Conservation (phyloP, 1,140 invertebrate species). For the Ceratosolen fusciceps region DNA sequence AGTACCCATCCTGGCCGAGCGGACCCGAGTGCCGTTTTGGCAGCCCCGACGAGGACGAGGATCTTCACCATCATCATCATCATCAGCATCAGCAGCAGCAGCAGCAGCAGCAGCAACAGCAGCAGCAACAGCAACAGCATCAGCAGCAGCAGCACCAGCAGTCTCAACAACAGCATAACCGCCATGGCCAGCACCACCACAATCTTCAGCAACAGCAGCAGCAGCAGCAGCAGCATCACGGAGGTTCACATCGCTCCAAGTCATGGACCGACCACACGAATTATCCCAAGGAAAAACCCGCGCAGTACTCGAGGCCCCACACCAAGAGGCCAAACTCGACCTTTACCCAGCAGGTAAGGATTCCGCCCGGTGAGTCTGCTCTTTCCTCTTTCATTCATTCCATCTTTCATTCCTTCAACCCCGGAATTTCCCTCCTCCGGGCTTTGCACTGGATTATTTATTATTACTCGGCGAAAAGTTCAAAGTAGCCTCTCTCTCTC, state of each 20-base stretch:
- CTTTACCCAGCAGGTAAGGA: slow-evolving; percentile 78
- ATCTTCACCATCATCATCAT: too few relatives aligned
- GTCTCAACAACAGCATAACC: too few relatives aligned
- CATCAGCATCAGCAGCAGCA: too few relatives aligned
- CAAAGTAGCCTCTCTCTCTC: too few relatives aligned
- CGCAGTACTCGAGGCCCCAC: slow-evolving; percentile 78
- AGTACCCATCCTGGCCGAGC: slow-evolving; percentile 84
- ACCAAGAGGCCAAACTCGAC: slow-evolving; percentile 78
- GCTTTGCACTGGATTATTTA: background rate
- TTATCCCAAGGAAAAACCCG: slow-evolving; percentile 80
- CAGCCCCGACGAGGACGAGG: slow-evolving; percentile 56
- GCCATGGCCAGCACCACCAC: too few relatives aligned
- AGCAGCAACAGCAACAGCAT: too few relatives aligned
- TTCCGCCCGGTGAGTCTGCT: background rate
- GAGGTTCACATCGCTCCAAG: slow-evolving; percentile 76
- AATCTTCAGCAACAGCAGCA: too few relatives aligned
- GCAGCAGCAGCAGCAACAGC: too few relatives aligned
- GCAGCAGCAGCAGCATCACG: slow-evolving; percentile 26
- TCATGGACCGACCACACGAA: slow-evolving; percentile 84
- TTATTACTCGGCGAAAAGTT: too few relatives aligned
- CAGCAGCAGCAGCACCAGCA: too few relatives aligned
- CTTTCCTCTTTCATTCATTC: background rate
- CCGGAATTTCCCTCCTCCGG: background rate
- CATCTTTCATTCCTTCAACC: background rate
- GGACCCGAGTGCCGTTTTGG: slow-evolving; percentile 61